A percentile compares a stretch with the other conserved stretches of the same genome.
phyloP scores from a whole-genome alignment of 2,888 invertebrate species.

The Aplocera efformata region DNA sequence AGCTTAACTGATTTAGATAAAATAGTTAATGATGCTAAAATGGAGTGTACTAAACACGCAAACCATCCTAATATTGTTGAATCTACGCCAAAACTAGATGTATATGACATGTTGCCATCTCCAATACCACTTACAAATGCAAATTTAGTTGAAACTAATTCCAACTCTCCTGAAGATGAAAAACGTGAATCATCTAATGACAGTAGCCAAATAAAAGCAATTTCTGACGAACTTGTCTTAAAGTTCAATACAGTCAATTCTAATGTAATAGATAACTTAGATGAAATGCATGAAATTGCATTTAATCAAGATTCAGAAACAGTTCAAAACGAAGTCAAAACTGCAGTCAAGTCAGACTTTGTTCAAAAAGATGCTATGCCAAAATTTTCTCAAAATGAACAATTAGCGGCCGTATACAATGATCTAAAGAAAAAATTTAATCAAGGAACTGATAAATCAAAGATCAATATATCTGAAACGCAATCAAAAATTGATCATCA shows the following conservation, averaged over 20 bases:
- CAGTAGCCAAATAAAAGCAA: too few relatives aligned
- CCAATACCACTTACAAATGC: constrained; percentile 1
- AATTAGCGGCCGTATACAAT: not conserved
- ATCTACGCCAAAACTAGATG: constrained; percentile 11
- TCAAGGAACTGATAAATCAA: not conserved
- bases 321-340: too few relatives aligned
- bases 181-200: too few relatives aligned
- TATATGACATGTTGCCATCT: constrained; percentile 2
- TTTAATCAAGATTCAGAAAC: too few relatives aligned
- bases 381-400: not conserved
- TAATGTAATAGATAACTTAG: too few relatives aligned
- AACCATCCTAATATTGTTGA: constrained; percentile 1
- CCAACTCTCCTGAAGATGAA: not conserved
- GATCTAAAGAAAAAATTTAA: constrained; percentile 1
- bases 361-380: too few relatives aligned
- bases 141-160: not conserved
- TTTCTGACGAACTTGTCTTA: too few relatives aligned
- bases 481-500: too few relatives aligned
- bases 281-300: too few relatives aligned
- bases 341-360: too few relatives aligned
- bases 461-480: too few relatives aligned
- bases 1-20: constrained; percentile 37
- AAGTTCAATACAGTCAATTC: too few relatives aligned
- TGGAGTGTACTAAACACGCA: not conserved
- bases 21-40: constrained; percentile 25